Base-by-base conservation (phyloP, 2,797 vertebrate genomes). In the Oreortyx pictus region DNA sequence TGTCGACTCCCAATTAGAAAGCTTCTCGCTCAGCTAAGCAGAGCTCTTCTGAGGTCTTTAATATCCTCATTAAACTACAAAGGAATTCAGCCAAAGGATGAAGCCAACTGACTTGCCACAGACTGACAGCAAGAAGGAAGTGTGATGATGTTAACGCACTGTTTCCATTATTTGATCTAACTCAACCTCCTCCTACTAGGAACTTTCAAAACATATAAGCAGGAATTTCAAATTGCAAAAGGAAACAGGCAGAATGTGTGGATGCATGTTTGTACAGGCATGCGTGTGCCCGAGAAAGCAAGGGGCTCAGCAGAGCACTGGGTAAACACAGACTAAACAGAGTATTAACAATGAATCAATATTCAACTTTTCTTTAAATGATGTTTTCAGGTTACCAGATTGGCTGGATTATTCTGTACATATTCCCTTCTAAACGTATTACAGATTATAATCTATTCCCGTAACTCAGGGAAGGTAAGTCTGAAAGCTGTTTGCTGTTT, bases 241-340 rank as follows among this genome's bases (percentile, higher is more conserved):
- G 67, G 59, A 73, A 86, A 39, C 5, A 65, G 44, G 52, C 5
- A 64, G 72, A 74, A 80, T 4, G 41, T 0, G 0, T 18, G 81
- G 41, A 47, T 1, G 1, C 0, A 3, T 0, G 1, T 10, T 31
- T 7, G 5, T n/a, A 31, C 16, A 37, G 1, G 3, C 37, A 37
- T 7, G 35, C 17, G 4, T 0, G 33, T 3, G 0, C 39, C 18
- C 3, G 39, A 73, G 35, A 62, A 64, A 87, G 74, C 0, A 0
- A 0, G 2, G 50, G 70, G 60, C 39, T 83, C 54, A 79, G 67
- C 74, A 77, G 70, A 77, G 71, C 31, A 71, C 17, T 77, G 67
- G 56, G 54, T 7, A 62, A 43, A 57, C 8, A 24, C 8, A 74
- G 56, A 62, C 52, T 78, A 46, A 76, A 92, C 33, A 83, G 59